Conservation (phyloP, 30 jellyfish, hydroid and myxozoan species). For the Rhopilema esculentum region DNA sequence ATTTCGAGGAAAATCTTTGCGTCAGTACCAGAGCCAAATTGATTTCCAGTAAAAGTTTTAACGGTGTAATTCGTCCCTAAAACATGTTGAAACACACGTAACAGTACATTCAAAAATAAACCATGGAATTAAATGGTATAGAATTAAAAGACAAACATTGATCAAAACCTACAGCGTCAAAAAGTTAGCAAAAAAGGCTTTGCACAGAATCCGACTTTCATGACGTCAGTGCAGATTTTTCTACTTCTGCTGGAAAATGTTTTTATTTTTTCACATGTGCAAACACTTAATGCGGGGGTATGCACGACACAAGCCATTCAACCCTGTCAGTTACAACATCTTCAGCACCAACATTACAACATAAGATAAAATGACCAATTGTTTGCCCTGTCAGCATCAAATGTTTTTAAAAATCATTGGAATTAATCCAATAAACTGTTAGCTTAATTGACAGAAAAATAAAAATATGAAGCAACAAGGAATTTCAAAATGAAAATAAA, state of each 20-base stretch:
- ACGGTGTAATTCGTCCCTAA: conserved; percentile 92
- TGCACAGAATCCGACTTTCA: too few relatives aligned
- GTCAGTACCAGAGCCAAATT: conserved; percentile 94
- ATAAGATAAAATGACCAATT: neutral
- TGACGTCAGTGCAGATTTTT: neutral
- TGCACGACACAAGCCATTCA: too few relatives aligned
- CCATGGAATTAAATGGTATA: neutral
- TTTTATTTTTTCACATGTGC: neutral
- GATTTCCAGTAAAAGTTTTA: conserved; percentile 85
- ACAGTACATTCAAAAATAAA: neutral
- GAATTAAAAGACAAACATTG: too few relatives aligned
- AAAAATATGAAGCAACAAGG: too few relatives aligned
- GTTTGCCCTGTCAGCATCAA: neutral
- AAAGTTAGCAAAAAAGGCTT: too few relatives aligned
- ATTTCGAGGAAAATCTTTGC: conserved; percentile 87
- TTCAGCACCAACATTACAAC: too few relatives aligned
- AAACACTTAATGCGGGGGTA: neutral
- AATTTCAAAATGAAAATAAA: too few relatives aligned
- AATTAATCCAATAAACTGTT: neutral
- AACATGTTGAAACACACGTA: neutral
- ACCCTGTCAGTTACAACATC: too few relatives aligned
- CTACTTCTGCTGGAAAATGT: neutral
- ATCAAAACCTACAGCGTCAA: too few relatives aligned
- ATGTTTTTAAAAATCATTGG: too few relatives aligned
- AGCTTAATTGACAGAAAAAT: too few relatives aligned